Evolutionary conservation across 2,797 vertebrate genomes (phyloP), one percentile per base, ranked within the genome.

Genomic region (Momotus momota): DNA sequence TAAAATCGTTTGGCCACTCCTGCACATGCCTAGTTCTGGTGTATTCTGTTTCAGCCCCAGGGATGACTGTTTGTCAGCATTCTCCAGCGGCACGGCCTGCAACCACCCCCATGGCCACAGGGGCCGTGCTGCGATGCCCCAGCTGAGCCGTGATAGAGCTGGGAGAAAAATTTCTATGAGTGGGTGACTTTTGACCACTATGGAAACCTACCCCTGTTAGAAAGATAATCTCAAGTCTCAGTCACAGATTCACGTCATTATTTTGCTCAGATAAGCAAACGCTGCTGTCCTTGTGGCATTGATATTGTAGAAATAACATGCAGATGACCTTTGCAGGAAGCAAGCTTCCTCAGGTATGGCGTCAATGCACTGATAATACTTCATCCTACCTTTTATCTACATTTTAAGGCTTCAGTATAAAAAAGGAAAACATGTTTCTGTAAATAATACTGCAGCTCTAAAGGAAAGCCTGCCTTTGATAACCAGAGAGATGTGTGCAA

Each of bases 1-100:
- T 48, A 10, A 35, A 67, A 40, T 25, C 7, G 4, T 7, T 10
- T 66, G 41, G 29, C 19, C 23, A 1, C 19, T 55, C 0, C 0
- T 29, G 20, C 70, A 8, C 0, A 0, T 33, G 9, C 26, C 31
- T 17, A 1, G 10, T 29, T 58, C 7, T 29, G 18, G 57, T 5
- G 5, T 16, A 3, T 14, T 5, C 0, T 5, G 6, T 81, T 73
- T 22, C 40, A 57, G 70, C 65, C 48, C 15, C 29, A 48, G 64
- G 57, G 60, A n/a, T 5, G 2, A 22, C 4, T 33, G 14, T 21
- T 77, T 27, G 33, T 54, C 35, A 67, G 72, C 55, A 14, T 31
- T 23, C 26, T 7, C 62, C 67, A 69, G 85, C 43, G 64, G 49
- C 3, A 0, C 9, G n/a, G 23, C n/a, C 29, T 41, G n/a, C 81